A percentile compares a stretch with the other conserved stretches of the same genome.
These are phyloP conservation scores for Istiophorus platypterus DNA, from an alignment of 2,113 vertebrate genomes.

Conservation along the genomic window DNA sequence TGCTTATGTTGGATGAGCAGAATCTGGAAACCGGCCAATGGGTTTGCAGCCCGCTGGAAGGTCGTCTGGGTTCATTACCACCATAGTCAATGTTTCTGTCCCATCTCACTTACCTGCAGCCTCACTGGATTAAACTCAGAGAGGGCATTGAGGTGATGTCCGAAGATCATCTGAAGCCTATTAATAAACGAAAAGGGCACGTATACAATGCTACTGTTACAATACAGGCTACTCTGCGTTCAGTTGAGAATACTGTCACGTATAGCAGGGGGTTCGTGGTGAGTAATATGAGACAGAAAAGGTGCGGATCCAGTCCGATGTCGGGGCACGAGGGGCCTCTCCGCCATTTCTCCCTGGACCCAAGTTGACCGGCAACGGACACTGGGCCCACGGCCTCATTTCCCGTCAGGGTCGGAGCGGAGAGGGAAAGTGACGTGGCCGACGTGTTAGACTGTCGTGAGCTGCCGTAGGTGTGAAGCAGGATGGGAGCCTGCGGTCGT, in stretches of 20 bases:
- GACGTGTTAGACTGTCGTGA: neutral
- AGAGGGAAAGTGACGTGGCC: neutral
- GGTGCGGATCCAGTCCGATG: constrained; percentile 29
- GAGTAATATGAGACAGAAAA: constrained; percentile 9
- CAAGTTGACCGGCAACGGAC: neutral
- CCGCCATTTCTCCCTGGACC: neutral
- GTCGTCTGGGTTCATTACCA: neutral
- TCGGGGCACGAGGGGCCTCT: constrained; percentile 34
- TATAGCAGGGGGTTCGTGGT: neutral
- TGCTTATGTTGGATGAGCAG: constrained; percentile 27
- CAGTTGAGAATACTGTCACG: constrained; percentile 17
- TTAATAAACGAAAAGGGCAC: neutral
- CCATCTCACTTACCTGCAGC: constrained; percentile 21
- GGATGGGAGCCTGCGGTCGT: constrained; percentile 7
- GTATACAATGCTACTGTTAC: constrained; percentile 6
- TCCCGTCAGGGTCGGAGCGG: neutral
- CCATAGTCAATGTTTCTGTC: neutral
- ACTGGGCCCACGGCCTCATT: neutral
- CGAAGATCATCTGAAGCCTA: constrained; percentile 1
- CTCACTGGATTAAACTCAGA: neutral
- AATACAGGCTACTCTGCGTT: constrained; percentile 21
- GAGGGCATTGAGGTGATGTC: neutral
- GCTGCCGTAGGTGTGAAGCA: constrained; percentile 32
- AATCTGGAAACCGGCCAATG: too few species aligned
- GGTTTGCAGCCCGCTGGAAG: too few species aligned